Percentiles rank a stretch among this genome's conserved stretches.
Conservation (phyloP, 2,797 vertebrate genomes). For the Sebastes trivittatus region DNA sequence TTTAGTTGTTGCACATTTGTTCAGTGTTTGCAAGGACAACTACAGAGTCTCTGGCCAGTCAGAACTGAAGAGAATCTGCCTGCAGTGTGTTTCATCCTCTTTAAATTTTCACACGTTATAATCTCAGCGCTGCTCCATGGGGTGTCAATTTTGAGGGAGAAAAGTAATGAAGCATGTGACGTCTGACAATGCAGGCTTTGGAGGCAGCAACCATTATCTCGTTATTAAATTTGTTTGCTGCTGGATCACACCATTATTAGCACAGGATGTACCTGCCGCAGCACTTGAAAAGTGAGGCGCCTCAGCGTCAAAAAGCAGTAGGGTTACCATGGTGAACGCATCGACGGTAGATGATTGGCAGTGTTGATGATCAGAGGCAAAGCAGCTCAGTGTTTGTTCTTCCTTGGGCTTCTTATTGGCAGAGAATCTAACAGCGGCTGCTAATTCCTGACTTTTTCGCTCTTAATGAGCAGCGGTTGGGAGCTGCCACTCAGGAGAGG, state of each 20-base stretch:
- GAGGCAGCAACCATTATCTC: conserved; percentile 16
- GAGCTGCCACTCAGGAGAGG: conserved; percentile 49
- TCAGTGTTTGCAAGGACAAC: not conserved
- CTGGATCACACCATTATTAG: conserved; percentile 2
- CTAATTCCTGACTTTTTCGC: conserved; percentile 44
- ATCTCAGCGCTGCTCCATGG: not conserved
- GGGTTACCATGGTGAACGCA: conserved; percentile 55
- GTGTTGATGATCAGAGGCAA: conserved; percentile 38
- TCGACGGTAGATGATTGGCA: conserved; percentile 31
- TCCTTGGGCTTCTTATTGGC: conserved; percentile 26
- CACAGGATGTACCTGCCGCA: conserved; percentile 12
- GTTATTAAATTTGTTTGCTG: not conserved
- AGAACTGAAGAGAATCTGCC: not conserved
- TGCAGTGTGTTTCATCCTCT: not conserved
- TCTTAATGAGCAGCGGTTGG: conserved; percentile 59
- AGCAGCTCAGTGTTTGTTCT: conserved; percentile 55
- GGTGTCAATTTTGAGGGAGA: not conserved
- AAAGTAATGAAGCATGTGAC: conserved; percentile 2
- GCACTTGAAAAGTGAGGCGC: conserved; percentile 4
- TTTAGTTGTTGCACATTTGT: not conserved
- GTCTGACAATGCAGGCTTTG: conserved; percentile 2
- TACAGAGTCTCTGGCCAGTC: not conserved
- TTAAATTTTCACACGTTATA: not conserved
- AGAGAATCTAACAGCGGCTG: conserved; percentile 25
- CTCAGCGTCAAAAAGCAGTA: conserved; percentile 14